Percentiles rank a stretch among this genome's conserved stretches.
Conservation (phyloP, 2,113 vertebrate genomes). For the Rhynchomys soricoides region DNA sequence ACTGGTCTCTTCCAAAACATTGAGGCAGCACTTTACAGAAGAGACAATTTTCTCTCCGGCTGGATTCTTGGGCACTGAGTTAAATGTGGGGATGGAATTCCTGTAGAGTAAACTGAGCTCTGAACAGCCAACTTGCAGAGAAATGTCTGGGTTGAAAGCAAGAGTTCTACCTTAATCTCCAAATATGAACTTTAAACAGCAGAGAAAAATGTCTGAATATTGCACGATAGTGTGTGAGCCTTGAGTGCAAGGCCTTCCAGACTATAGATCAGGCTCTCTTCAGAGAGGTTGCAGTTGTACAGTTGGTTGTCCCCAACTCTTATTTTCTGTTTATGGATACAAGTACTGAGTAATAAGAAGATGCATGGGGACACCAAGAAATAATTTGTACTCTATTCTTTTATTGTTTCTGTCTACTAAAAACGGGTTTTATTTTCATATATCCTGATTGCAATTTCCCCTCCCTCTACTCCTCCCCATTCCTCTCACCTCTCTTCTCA, state of each 20-base stretch:
- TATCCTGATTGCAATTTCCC: not conserved
- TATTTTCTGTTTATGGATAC: not conserved
- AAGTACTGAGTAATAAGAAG: slow-evolving; percentile 10
- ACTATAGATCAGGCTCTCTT: not conserved
- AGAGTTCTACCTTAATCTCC: slow-evolving; percentile 53
- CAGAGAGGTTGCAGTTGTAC: not conserved
- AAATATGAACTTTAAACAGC: slow-evolving; percentile 3
- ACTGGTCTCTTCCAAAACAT: slow-evolving; percentile 79
- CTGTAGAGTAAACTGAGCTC: slow-evolving; percentile 78
- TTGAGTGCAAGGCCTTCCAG: not conserved
- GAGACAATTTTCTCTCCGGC: slow-evolving; percentile 77
- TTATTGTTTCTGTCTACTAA: not conserved
- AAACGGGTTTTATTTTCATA: not conserved
- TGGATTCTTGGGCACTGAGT: slow-evolving; percentile 60
- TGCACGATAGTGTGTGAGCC: not conserved
- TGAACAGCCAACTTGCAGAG: slow-evolving; percentile 78
- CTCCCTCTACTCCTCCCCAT: not conserved
- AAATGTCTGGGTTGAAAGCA: slow-evolving; percentile 76
- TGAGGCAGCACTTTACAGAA: slow-evolving; percentile 80
- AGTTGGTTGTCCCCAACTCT: not conserved
- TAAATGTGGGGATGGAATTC: slow-evolving; percentile 76
- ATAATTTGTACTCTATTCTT: slow-evolving; percentile 42
- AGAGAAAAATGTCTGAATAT: not conserved
- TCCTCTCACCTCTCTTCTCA: not conserved
- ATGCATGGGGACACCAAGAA: not conserved